Evolutionary conservation across 2,113 vertebrate genomes (phyloP), one percentile per base, ranked within the genome.

Genomic region (Pipa parva): DNA sequence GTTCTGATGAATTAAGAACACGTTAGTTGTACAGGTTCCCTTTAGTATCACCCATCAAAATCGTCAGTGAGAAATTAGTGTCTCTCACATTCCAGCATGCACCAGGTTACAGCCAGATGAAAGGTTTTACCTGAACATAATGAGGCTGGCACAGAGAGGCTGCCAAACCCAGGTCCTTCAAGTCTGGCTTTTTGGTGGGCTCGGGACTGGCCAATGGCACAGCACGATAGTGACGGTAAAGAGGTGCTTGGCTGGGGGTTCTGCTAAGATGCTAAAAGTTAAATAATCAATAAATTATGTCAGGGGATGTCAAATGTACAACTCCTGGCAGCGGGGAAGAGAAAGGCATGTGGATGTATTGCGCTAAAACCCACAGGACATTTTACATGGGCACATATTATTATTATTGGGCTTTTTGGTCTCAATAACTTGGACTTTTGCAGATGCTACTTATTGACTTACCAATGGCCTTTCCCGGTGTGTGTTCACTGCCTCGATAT

Each of bases 401-500:
- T n/a, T n/a, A n/a, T n/a, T n/a, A n/a, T n/a, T n/a, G n/a, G n/a
- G n/a, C n/a, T n/a, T n/a, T n/a, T n/a, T n/a, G n/a, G n/a, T n/a
- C n/a, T n/a, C n/a, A n/a, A n/a, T n/a, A n/a, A n/a, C n/a, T n/a
- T n/a, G n/a, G n/a, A n/a, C n/a, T n/a, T n/a, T n/a, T n/a, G n/a
- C n/a, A n/a, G n/a, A n/a, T n/a, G n/a, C n/a, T n/a, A n/a, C n/a
- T n/a, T n/a, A n/a, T n/a, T n/a, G 45, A 79, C 90, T 81, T 76
- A 94, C 93, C 84, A 75, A 84, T 6, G 93, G 92, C 29, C 75
- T 87, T 54, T 90, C 92, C 25, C 90, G 74, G 75, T 97, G 92
- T 10, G 93, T 97, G 79, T 97, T 95, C 22, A 95, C 91, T 0
- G 94, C 92, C 63, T 92, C 93, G 3, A 97, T 72, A 29, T 96